Conservation (phyloP, 2,113 vertebrate genomes). For the human region DNA sequence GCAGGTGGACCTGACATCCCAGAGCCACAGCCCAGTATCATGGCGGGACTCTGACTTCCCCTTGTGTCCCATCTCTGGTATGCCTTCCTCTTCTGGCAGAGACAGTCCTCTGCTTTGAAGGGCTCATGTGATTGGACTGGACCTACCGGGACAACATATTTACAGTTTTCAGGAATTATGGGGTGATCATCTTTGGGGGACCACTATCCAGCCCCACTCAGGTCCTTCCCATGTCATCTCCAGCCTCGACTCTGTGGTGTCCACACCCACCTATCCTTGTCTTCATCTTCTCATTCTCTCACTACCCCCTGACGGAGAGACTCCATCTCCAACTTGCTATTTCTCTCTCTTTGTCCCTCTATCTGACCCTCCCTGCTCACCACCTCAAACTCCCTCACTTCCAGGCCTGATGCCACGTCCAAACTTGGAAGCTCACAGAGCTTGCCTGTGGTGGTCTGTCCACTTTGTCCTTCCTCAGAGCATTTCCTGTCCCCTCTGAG, state of each 20-base stretch:
- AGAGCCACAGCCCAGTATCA: not conserved
- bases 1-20: not conserved
- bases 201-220: not conserved
- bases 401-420: not conserved
- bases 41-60: not conserved
- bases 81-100: not conserved
- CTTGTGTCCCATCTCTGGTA: not conserved
- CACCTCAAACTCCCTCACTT: not conserved
- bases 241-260: not conserved
- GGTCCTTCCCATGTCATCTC: not conserved
- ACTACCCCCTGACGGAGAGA: no score
- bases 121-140: not conserved
- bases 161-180: not conserved
- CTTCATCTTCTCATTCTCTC: not conserved
- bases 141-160: not conserved
- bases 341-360: not conserved
- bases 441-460: not conserved
- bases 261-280: not conserved
- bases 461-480: not conserved
- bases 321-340: not conserved
- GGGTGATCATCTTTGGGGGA: not conserved
- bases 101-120: not conserved
- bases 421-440: not conserved
- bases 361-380: not conserved
- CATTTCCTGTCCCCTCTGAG: not conserved